Base-by-base conservation (phyloP, 2,888 invertebrate species). In the Pachycephus smyrnensis region DNA sequence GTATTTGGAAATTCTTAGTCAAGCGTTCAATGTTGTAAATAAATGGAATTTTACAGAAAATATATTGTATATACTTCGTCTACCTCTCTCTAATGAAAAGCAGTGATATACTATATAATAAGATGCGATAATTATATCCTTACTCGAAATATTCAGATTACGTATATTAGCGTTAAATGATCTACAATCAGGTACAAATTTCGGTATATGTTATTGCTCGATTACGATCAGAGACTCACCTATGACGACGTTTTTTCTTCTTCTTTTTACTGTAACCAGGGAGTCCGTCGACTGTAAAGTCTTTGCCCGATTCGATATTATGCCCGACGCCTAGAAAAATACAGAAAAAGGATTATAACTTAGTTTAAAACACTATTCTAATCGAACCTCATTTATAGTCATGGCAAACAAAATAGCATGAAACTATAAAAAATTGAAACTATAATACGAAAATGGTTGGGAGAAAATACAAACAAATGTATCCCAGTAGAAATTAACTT, bases 221-320 rank as follows among this genome's bases (percentile, higher is more conserved):
- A 55, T 87, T 86, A 83, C 83, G 83, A 75, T 83, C 84, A 89
- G 89, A 91, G 91, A 93, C 92, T 94, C 94, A 97, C 97, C 97
- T 96, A 93, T 98, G 98, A 90, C 98, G 95, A 90, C 98, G 95
- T 93, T 98, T 98, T 94, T 98, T 98, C 94, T 98, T 98, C 92
- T 98, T 98, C 93, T 98, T 98, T 90, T 96, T 96, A 89, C 95
- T 96, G 93, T 95, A 96, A 79, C 95, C 96, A 84, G 95, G 95
- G 82, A 97, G 94, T 12, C 96, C 96, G 91, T 97, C 97, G 82
- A 96, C 95, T 77, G 96, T 95, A 92, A 96, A 97, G 90, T 97
- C 97, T 92, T 97, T 97, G 83, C 95, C 95, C 82, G 95, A 94
- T 86, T 96, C 96, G 91, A 96, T 91, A 84, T 86, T 88, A 82